phyloP scores from a whole-genome alignment of 1,140 invertebrate genomes.

The Tetragonula clypearis region DNA sequence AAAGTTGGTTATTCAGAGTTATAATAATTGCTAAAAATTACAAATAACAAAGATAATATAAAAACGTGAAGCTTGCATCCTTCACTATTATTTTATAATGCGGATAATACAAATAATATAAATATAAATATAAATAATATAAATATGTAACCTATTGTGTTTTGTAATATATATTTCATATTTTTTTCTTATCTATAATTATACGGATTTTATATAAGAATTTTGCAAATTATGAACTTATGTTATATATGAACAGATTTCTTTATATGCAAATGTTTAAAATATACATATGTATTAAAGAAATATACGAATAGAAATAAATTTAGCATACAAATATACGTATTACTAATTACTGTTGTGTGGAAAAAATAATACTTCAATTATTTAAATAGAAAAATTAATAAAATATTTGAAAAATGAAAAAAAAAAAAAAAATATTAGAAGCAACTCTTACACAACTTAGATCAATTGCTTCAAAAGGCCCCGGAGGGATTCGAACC shows the following conservation, averaged over 20 bases:
- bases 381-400: neutral
- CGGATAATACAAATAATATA: neutral
- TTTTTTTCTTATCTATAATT: neutral
- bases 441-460: neutral
- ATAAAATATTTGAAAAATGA: neutral
- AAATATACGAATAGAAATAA: neutral
- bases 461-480: slow-evolving; percentile 24
- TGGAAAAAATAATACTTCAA: neutral
- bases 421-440: neutral
- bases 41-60: neutral
- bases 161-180: neutral
- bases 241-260: neutral
- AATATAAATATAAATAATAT: neutral
- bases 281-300: neutral
- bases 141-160: neutral
- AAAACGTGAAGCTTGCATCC: neutral
- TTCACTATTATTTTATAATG: neutral
- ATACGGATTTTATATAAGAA: neutral
- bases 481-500: slow-evolving; percentile 77
- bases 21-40: too few species aligned
- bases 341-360: neutral
- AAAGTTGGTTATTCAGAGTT: neutral
- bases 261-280: neutral
- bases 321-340: neutral
- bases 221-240: neutral